Evolutionary conservation across 2,113 vertebrate genomes (phyloP).

Genomic region (Setophaga kirtlandii): DNA sequence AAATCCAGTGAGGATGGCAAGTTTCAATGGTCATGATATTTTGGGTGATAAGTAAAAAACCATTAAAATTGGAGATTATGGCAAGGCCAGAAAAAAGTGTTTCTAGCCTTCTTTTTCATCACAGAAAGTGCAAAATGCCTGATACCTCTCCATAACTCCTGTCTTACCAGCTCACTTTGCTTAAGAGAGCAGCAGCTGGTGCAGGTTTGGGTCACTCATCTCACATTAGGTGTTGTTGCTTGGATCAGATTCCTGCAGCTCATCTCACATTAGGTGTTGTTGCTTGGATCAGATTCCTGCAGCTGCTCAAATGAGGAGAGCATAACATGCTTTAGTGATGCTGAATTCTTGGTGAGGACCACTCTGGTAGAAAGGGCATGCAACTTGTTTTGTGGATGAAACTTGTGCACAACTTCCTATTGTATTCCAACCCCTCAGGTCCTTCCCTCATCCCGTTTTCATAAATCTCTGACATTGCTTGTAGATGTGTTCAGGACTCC

Average conservation of each 20-base stretch:
- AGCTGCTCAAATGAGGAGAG: background rate
- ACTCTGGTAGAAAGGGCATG: background rate
- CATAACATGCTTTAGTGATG: background rate
- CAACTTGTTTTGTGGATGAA: background rate
- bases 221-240: background rate
- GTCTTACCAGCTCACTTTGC: background rate
- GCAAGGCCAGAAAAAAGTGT: background rate
- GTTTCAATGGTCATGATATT: background rate
- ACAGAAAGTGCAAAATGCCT: background rate
- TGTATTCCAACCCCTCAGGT: background rate
- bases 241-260: background rate
- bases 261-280: background rate
- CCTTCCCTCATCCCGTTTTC: background rate
- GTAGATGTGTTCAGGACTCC: background rate
- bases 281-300: background rate
- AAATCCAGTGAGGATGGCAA: background rate
- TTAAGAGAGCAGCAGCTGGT: background rate
- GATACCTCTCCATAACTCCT: background rate
- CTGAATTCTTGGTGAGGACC: background rate
- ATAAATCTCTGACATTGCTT: background rate
- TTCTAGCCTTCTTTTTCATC: background rate
- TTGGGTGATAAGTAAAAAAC: background rate
- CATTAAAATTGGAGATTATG: background rate
- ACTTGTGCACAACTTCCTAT: background rate
- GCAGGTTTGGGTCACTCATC: background rate